Base-by-base conservation (phyloP, 2,797 vertebrate species). In the Lemur catta region DNA sequence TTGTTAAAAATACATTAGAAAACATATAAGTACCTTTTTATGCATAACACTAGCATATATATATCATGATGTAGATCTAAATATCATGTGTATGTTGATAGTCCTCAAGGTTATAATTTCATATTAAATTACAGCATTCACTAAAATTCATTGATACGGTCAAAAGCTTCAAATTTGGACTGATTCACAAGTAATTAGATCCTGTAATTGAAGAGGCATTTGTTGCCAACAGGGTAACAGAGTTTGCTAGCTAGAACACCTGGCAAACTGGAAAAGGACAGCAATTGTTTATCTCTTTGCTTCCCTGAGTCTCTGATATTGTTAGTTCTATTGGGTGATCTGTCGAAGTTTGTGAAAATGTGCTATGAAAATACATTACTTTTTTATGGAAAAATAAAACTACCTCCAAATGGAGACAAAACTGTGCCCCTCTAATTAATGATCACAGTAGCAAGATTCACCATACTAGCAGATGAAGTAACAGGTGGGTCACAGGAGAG, bases 301-400 rank as follows among this genome's bases (percentile, higher is more conserved):
- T 71, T 94, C 50, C 0, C 0, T 0, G 0, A 28, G 59, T 79
- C 88, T 79, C 86, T 67, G 94, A 96, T 94, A 91, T 86, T 91
- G 91, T 97, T 93, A 41, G 38, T 86, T 93, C 92, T 67, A 52
- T 22, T n/a, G 80, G 2, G 0, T 96, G 94, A 98, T 93, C 95
- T 75, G 96, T 30, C 0, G n/a, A 89, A 20, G 3, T 94, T 94
- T 93, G 14, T 22, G 10, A 79, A 43, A 92, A 1, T 95, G 67
- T 52, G 2, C 38, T 76, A 28, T 63, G 0, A 52, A 79, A 90
- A 93, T 87, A 1, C 13, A 94, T 85, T 69, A 10, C 8, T 63
- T 59, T 89, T 67, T 67, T 38, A 22, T 84, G n/a, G 84, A 74
- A 80, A 82, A 75, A 81, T 30, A 59, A 57, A 88, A 33, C 43